Percentiles rank a stretch among this genome's conserved stretches.
Conservation (phyloP, 2,113 vertebrate genomes). For the Neolamprologus variostigma region DNA sequence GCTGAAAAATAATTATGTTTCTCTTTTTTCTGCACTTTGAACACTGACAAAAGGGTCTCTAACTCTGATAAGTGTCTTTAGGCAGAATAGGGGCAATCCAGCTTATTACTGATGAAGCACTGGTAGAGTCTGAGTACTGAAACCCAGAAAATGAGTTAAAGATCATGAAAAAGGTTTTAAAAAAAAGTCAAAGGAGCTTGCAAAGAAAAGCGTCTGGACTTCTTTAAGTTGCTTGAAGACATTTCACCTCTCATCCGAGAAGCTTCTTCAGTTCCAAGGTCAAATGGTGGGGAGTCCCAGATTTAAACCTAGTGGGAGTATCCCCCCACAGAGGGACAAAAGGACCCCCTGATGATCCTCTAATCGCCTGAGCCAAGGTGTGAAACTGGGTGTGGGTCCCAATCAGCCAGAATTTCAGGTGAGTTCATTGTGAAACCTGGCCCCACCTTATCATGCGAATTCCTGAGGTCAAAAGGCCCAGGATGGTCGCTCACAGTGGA, state of each 20-base stretch:
- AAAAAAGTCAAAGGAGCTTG: background rate
- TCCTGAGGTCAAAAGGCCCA: too few relatives aligned
- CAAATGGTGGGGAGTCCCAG: accelerated
- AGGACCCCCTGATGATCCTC: background rate
- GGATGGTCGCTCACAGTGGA: too few relatives aligned
- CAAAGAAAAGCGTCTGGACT: background rate
- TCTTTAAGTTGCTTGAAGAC: background rate
- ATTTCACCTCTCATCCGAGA: background rate
- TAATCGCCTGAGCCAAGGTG: background rate
- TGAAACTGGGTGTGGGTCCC: background rate
- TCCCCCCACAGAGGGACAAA: background rate
- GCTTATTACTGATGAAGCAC: background rate
- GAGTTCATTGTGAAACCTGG: too few relatives aligned
- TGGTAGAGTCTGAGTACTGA: background rate
- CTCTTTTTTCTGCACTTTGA: background rate
- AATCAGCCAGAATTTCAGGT: accelerated
- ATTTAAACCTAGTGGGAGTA: accelerated
- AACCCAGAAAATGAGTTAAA: background rate
- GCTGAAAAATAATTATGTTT: background rate
- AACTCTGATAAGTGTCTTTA: background rate
- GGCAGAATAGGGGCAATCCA: background rate
- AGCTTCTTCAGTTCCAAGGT: background rate
- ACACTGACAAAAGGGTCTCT: background rate
- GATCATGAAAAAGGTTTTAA: background rate
- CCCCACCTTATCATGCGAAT: accelerated